Percentiles rank a stretch among this genome's conserved stretches.
These are phyloP conservation scores for Rhopilema esculentum DNA, from an alignment of 30 jellyfish, hydroid and myxozoan genomes.

Conservation along the genomic window DNA sequence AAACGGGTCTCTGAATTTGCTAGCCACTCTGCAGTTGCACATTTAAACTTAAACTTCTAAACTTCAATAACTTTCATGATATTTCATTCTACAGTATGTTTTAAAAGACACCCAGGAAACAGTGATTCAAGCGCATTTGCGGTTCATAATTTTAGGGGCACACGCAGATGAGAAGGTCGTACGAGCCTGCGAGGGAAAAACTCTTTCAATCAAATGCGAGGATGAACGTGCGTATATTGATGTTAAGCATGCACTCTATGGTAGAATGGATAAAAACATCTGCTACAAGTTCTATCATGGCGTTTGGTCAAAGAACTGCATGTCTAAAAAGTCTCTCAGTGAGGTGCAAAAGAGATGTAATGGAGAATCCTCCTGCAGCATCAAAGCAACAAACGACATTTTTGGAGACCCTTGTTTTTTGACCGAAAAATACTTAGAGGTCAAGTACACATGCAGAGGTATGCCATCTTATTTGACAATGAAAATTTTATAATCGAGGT, in stretches of 20 bases:
- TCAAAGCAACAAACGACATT: not conserved
- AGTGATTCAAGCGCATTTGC: too few species aligned
- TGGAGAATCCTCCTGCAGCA: not conserved
- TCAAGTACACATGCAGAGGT: constrained; percentile 10
- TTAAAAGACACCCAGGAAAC: too few species aligned
- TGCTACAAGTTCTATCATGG: constrained; percentile 13
- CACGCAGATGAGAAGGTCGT: not conserved
- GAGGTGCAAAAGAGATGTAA: constrained; percentile 3
- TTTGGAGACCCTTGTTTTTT: constrained; percentile 13
- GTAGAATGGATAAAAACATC: not conserved
- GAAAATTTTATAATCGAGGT: too few species aligned
- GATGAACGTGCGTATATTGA: not conserved
- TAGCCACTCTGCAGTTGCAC: too few species aligned
- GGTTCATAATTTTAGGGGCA: not conserved
- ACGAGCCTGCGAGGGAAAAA: constrained; percentile 3
- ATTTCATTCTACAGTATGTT: too few species aligned
- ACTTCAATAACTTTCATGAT: too few species aligned
- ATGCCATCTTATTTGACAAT: too few species aligned
- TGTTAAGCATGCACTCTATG: constrained; percentile 1
- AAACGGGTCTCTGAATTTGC: too few species aligned
- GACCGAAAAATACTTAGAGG: constrained; percentile 2
- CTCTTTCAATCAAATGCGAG: not conserved
- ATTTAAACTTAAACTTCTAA: too few species aligned
- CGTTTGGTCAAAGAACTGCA: constrained; percentile 5
- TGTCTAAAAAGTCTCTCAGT: constrained; percentile 1